phyloP scores from a whole-genome alignment of 2,113 vertebrate genomes.

The Erythrocercus mccallii region DNA sequence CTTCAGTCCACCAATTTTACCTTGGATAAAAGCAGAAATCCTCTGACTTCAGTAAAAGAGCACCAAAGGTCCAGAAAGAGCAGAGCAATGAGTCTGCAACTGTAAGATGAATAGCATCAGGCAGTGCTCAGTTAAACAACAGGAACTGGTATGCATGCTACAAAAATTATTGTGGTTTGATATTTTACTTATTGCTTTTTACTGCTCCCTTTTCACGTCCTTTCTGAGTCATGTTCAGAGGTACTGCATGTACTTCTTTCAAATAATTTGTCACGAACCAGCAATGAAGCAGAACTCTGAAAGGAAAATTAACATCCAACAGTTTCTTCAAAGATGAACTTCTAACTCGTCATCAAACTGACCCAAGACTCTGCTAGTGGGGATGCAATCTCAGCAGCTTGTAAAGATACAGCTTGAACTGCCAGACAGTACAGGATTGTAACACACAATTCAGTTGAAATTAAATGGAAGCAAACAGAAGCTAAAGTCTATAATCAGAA shows the following conservation, averaged over 20 bases:
- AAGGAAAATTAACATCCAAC: not conserved
- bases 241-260: not conserved
- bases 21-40: not conserved
- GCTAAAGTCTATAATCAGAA: not conserved
- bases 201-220: not conserved
- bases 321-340: not conserved
- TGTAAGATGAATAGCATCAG: not conserved
- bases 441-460: not conserved
- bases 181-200: not conserved
- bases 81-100: not conserved
- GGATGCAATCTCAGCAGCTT: not conserved
- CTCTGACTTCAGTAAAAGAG: not conserved
- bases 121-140: not conserved
- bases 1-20: not conserved
- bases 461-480: not conserved
- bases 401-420: not conserved
- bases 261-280: not conserved
- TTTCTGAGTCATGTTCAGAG: not conserved
- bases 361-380: not conserved
- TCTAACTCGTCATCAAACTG: not conserved
- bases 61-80: not conserved
- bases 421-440: not conserved
- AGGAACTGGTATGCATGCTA: not conserved
- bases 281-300: not conserved
- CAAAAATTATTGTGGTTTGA: not conserved